Evolutionary conservation across 2,888 invertebrate species (phyloP).

Genomic region (Taenaris catops): DNA sequence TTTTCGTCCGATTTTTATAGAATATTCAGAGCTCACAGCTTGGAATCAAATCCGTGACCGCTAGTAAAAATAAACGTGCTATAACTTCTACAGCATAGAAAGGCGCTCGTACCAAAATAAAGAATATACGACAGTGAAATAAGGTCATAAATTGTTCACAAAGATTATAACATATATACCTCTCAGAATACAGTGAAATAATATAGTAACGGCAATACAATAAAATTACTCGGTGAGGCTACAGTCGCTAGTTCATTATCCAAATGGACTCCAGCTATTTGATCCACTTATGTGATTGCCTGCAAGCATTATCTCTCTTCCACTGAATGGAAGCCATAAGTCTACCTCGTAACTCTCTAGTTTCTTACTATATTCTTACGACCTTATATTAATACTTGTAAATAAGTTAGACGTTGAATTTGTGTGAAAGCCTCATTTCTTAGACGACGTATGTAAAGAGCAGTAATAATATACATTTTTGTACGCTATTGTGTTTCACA

Average conservation of each 20-base stretch:
- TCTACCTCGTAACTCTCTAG: conserved; percentile 73
- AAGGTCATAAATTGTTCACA: too few relatives aligned
- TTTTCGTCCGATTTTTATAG: too few relatives aligned
- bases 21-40: too few relatives aligned
- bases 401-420: conserved; percentile 36
- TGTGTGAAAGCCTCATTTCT: conserved; percentile 22
- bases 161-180: too few relatives aligned
- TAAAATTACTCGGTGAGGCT: conserved; percentile 49
- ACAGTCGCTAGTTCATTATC: conserved; percentile 75
- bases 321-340: conserved; percentile 74
- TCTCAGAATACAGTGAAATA: too few relatives aligned
- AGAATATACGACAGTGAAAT: too few relatives aligned
- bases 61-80: too few relatives aligned
- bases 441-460: conserved; percentile 22
- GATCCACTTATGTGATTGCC: conserved; percentile 80
- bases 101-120: too few relatives aligned
- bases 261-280: conserved; percentile 79
- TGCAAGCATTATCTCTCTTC: conserved; percentile 76
- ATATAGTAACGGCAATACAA: conserved; percentile 51
- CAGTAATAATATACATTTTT: too few relatives aligned
- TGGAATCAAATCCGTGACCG: too few relatives aligned
- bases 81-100: too few relatives aligned
- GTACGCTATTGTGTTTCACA: too few relatives aligned
- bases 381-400: conserved; percentile 45
- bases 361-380: conserved; percentile 62